Percentiles rank a stretch among this genome's conserved stretches.
Evolutionary conservation across 2,113 vertebrate genomes (phyloP).

Genomic region (Accipiter virgatus): DNA sequence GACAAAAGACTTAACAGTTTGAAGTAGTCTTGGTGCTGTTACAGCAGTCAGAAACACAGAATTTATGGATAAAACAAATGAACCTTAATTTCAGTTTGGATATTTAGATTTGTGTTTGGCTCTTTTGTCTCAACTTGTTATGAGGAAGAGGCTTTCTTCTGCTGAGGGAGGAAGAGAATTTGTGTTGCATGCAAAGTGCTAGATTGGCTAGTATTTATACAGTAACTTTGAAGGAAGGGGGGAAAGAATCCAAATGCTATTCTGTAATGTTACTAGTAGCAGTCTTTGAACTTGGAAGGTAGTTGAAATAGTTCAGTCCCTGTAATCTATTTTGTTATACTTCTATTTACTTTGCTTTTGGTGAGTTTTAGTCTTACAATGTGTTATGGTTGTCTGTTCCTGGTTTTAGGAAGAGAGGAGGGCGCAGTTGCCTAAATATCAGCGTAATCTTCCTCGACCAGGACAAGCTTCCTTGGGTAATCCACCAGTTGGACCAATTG

Average conservation of each 20-base stretch:
- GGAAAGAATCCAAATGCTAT: not conserved
- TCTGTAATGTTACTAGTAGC: not conserved
- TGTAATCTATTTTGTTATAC: not conserved
- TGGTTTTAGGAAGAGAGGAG: slow-evolving; percentile 89
- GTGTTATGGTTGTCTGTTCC: not conserved
- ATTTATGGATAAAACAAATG: not conserved
- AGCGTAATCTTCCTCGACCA: slow-evolving; percentile 88
- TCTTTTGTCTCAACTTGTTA: not conserved
- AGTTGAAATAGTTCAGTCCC: not conserved
- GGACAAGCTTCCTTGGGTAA: slow-evolving; percentile 87
- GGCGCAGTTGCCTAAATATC: slow-evolving; percentile 93
- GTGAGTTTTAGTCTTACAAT: not conserved
- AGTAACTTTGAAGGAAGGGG: not conserved
- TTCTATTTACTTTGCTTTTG: not conserved
- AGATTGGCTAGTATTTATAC: not conserved
- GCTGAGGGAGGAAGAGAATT: not conserved
- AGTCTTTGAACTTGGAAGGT: not conserved
- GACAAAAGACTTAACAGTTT: not conserved
- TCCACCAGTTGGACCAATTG: slow-evolving; percentile 86
- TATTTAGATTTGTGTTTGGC: not conserved
- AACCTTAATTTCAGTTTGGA: not conserved
- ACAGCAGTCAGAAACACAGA: not conserved
- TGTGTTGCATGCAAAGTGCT: not conserved
- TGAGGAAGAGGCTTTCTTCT: not conserved
- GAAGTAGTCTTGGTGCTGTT: not conserved